Evolutionary conservation across 1,140 invertebrate genomes (phyloP), one percentile per base, ranked within the genome.

Genomic region (Teleogryllus occipitalis): DNA sequence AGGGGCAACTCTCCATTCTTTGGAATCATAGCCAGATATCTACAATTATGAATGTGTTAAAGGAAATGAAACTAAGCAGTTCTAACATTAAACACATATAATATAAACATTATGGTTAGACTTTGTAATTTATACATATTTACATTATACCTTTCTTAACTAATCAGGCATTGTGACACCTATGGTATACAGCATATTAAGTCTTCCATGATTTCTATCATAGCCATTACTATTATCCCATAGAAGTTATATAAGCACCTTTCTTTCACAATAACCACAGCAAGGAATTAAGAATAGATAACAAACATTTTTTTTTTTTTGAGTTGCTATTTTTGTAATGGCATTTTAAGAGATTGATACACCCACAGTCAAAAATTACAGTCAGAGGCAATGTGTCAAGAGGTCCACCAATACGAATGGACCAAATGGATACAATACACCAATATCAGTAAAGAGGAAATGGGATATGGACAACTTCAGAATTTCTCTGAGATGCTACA

Each of bases 111-210:
- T 65, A 65, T 18, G 18, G 54, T 39, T 39, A 65, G 54, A 65
- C 54, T 65, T 65, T 18, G 7, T 65, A 65, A 65, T 65, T 65
- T 65, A 65, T 65, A 65, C 54, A 65, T 65, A 65, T 65, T 65
- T 65, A 65, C 54, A 65, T 14, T 7, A 65, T 65, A 65, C 10
- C 18, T 65, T 65, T 18, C 54, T 65, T 65, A 65, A 65, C 54
- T 65, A 65, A 65, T 65, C 54, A 65, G 54, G 18, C 54, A 65
- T 65, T 65, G 54, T 65, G 54, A 65, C 54, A 65, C 54, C 54
- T 65, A 65, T 14, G 54, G 10, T 65, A 65, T 65, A 65, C 54
- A 65, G 54, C 10, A 65, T 65, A 65, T 65, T 65, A 65, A 65
- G 54, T 65, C 54, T 65, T 65, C 54, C 18, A 14, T 65, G 27